Evolutionary conservation across 2,888 invertebrate genomes (phyloP).

Genomic region (Metopia argyrocephala): DNA sequence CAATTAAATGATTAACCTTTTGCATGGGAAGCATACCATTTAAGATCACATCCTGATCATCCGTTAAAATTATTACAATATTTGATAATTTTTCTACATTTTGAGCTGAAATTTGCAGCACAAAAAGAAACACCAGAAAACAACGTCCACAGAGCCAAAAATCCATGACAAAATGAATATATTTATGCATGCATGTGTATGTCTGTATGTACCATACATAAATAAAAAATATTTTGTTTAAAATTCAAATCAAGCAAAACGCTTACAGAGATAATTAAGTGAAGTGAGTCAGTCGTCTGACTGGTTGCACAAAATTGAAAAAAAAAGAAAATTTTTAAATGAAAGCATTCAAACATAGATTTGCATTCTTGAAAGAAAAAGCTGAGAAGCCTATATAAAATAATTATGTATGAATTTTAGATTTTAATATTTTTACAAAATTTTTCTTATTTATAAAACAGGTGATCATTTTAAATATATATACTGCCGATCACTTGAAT

Average conservation of each 20-base stretch:
- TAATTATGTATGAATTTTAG: too few relatives aligned
- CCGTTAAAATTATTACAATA: constrained; percentile 88
- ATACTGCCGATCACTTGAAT: too few relatives aligned
- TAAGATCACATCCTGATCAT: constrained; percentile 91
- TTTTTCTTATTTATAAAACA: too few relatives aligned
- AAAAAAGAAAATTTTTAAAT: too few relatives aligned
- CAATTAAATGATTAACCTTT: constrained; percentile 82
- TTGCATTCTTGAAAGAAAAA: too few relatives aligned
- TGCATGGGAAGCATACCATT: constrained; percentile 86
- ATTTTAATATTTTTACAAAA: too few relatives aligned
- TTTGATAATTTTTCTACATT: constrained; percentile 81
- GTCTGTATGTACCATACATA: too few relatives aligned
- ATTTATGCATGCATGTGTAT: too few relatives aligned
- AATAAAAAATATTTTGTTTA: neutral
- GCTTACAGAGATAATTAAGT: neutral
- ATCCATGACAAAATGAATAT: constrained; percentile 1
- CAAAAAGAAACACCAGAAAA: neutral
- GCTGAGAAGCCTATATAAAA: too few relatives aligned
- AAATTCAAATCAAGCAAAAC: neutral
- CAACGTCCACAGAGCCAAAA: neutral
- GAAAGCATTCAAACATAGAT: too few relatives aligned
- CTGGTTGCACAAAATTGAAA: too few relatives aligned
- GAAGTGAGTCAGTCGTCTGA: neutral
- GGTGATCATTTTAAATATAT: too few relatives aligned
- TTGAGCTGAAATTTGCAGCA: neutral